Base-by-base conservation (phyloP, 2,113 vertebrate genomes). In the Pelvicachromis taeniatus region DNA sequence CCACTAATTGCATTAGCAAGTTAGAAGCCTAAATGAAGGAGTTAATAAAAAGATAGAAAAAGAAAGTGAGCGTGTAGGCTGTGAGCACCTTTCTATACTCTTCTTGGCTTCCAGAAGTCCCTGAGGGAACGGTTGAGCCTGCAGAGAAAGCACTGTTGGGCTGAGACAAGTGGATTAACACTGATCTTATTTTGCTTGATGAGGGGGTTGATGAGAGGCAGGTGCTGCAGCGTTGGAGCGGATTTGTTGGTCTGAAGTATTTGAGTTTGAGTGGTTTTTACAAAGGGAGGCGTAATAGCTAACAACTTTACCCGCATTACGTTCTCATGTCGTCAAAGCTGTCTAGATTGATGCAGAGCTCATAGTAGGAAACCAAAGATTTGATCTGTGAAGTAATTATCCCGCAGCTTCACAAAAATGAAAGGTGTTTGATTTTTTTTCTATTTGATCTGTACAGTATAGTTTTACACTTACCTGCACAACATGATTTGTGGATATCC, bases 91-190 rank as follows among this genome's bases (percentile, higher is more conserved):
- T 80, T 88, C 82, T 88, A 6, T 92, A 75, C 81, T 31, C 68
- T 75, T 65, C 23, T 81, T 83, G 77, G 85, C 78, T 78, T 90
- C 52, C 70, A 56, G 81, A 56, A 35, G 55, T 81, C 89, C 88
- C 85, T 52, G 45, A 88, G 89, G 82, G 90, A 90, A 75, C 81
- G 73, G 86, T 81, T 78, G 77, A 86, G 85, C 58, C 78, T 82
- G 88, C 78, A 78, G 91, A 88, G 85, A 61, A 77, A 93, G 70
- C 23, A 7, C 65, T 81, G 85, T 50, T 84, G 65, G 80, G 79
- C 56, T 84, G 88, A 89, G 84, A 86, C 80, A 78, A 90, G 78
- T 83, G 85, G 90, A 92, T 93, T 94, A 94, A 86, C 87, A 82
- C 79, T 38, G 85, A 93, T 91, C 73, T 88, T 85, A 85, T 88